Base-by-base conservation (phyloP, 2,797 vertebrate species). In the Eptatretus atami region DNA sequence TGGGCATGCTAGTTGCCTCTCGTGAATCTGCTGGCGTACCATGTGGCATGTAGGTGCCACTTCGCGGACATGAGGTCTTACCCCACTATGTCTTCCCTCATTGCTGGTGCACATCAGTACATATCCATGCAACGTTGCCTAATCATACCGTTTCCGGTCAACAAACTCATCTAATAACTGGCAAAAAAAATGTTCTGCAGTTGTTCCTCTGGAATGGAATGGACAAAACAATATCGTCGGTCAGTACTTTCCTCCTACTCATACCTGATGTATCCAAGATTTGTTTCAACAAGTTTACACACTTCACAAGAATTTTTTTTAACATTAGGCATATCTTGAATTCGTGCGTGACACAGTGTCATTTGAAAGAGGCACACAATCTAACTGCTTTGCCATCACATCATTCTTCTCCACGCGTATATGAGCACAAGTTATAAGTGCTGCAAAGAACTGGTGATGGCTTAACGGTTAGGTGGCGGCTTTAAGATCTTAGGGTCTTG, bases 221-320 rank as follows among this genome's bases (percentile, higher is more conserved):
- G n/a, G 53, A 57, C 63, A 68, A 53, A 66, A 66, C 15, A 67
- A 68, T 54, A 15, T 66, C 64, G 55, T 70, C 65, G n/a, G n/a
- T n/a, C 13, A 55, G 53, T 53, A 57, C 64, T 66, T 53, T 52
- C 57, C 68, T 67, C 55, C 55, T 19, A 60, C 55, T 60, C 55
- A 60, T 9, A 60, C 55, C 9, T 60, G 55, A 60, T 19, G 55
- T 60, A 60, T 60, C 14, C 55, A 60, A 60, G 55, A 60, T 19
- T 14, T 14, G 14, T 60, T 60, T 14, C 55, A n/a, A 60, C 19
- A 19, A 60, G 55, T 14, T 60, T 9, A 60, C 14, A 19, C 19
- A 19, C 19, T 19, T 19, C 19, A 19, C 19, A 19, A 19, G 19
- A 19, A 19, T n/a, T 60, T 6, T 19, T 14, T 14, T 60, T 14